phyloP scores from a whole-genome alignment of 2,113 vertebrate species.

The Nannospalax galili region DNA sequence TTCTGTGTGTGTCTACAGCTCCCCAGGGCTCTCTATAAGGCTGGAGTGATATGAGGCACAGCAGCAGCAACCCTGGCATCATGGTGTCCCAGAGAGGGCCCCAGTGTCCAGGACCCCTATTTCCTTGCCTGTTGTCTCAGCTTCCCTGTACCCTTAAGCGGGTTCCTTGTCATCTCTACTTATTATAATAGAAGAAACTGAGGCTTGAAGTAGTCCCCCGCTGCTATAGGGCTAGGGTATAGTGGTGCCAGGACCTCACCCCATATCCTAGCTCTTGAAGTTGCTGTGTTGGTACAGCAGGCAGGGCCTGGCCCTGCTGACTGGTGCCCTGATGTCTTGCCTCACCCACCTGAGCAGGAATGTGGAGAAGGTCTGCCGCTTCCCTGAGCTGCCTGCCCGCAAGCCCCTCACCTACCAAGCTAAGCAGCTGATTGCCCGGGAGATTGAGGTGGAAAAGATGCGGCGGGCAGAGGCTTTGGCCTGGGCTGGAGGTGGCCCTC shows the following conservation, averaged over 20 bases:
- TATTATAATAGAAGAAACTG: neutral
- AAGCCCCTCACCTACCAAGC: conserved; percentile 95
- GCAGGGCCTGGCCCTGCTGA: neutral
- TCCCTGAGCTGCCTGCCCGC: conserved; percentile 90
- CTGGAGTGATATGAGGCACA: neutral
- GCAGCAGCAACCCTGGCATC: accelerated
- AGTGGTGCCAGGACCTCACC: neutral
- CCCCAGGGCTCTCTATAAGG: no score
- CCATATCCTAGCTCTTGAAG: neutral
- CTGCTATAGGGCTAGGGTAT: neutral
- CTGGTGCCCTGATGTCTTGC: no score
- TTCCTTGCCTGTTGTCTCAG: neutral
- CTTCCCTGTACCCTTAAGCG: neutral
- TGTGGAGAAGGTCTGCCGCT: conserved; percentile 92
- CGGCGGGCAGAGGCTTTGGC: conserved; percentile 90
- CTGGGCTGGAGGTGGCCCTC: conserved; percentile 75
- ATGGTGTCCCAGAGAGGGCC: neutral
- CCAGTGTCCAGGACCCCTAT: neutral
- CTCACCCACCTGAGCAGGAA: conserved; percentile 81
- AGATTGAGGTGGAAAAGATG: conserved; percentile 97
- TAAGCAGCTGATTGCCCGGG: conserved; percentile 96
- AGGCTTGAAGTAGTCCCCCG: accelerated
- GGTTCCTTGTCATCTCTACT: neutral
- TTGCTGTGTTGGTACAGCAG: neutral
- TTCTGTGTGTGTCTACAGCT: neutral